These are phyloP conservation scores for Agriopis leucophaearia DNA, from an alignment of 2,888 invertebrate genomes.

Conservation along the genomic window DNA sequence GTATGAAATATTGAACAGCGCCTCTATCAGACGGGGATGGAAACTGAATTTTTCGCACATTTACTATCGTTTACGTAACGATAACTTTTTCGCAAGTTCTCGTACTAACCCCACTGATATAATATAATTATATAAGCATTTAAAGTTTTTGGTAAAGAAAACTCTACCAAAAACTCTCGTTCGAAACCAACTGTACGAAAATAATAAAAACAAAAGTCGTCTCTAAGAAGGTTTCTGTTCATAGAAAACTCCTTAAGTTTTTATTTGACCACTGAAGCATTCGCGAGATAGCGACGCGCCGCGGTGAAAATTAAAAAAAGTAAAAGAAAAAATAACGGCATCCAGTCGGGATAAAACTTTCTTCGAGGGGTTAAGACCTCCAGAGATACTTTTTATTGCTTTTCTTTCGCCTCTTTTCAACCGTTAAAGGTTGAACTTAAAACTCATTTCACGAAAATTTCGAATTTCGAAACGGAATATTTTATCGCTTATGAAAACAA, in stretches of 20 bases:
- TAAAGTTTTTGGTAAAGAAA: too few relatives aligned
- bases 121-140: too few relatives aligned
- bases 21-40: too few relatives aligned
- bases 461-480: slow-evolving; percentile 51
- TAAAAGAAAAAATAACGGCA: slow-evolving; percentile 67
- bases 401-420: slow-evolving; percentile 39
- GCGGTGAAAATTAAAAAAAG: slow-evolving; percentile 81
- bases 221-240: slow-evolving; percentile 58
- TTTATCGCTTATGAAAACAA: slow-evolving; percentile 64
- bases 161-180: too few relatives aligned
- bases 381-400: slow-evolving; percentile 51
- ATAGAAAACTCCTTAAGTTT: slow-evolving; percentile 83
- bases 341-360: slow-evolving; percentile 48
- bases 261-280: slow-evolving; percentile 87
- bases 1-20: too few relatives aligned
- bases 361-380: slow-evolving; percentile 47
- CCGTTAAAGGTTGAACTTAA: slow-evolving; percentile 20
- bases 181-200: neutral
- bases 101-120: too few relatives aligned
- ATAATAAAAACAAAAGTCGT: slow-evolving; percentile 22
- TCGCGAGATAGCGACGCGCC: slow-evolving; percentile 82
- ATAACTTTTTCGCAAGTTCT: too few relatives aligned
- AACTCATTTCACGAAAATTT: slow-evolving; percentile 39
- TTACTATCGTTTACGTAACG: too few relatives aligned
- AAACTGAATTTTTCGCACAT: too few relatives aligned